These are phyloP conservation scores for Cercopithecus petaurista DNA, from an alignment of 2,797 vertebrate genomes.

Conservation along the genomic window DNA sequence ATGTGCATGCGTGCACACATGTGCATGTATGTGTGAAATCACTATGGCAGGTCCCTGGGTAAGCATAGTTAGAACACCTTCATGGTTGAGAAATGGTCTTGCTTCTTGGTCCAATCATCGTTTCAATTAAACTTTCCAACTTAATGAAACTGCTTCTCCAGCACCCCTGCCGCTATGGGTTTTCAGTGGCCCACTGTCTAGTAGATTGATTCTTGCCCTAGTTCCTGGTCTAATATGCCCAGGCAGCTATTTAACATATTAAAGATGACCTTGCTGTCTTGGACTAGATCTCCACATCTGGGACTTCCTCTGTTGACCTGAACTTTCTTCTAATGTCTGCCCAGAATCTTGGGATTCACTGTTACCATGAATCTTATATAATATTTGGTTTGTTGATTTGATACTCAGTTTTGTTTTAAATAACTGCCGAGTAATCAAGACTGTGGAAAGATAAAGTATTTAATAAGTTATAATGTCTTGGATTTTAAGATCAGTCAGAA, in stretches of 20 bases:
- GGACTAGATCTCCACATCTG: background rate
- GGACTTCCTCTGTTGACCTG: background rate
- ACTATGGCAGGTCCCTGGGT: background rate
- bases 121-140: background rate
- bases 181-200: background rate
- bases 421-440: background rate
- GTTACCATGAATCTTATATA: background rate
- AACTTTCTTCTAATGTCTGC: background rate
- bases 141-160: background rate
- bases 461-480: background rate
- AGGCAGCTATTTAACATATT: background rate
- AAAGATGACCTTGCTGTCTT: background rate
- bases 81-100: background rate
- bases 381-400: background rate
- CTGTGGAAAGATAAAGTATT: background rate
- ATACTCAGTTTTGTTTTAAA: background rate
- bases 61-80: background rate
- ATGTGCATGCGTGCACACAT: background rate
- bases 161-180: background rate
- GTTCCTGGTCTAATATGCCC: background rate
- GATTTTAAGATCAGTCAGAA: background rate
- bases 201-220: background rate
- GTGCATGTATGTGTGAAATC: background rate
- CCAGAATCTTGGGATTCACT: background rate
- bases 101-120: background rate